Evolutionary conservation across 2,113 vertebrate genomes (phyloP), one percentile per base, ranked within the genome.

Genomic region (Falcunculus frontatus): DNA sequence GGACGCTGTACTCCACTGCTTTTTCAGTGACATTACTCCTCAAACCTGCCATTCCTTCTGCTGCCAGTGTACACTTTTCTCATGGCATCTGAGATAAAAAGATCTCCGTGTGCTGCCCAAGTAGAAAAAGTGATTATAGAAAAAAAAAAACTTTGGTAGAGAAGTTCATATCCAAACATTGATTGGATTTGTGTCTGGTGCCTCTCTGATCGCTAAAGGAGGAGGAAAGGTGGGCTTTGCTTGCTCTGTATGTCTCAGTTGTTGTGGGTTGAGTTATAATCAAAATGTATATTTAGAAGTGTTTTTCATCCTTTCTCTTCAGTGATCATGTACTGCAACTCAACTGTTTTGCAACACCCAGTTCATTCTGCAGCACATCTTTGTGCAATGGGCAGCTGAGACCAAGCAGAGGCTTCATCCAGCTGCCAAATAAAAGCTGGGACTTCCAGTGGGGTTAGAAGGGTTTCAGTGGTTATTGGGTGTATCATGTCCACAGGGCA

Each of bases 351-450:
- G 27, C 39, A 29, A 10, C 44, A 22, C 35, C 13, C 17, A 4
- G 2, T 13, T 25, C 18, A 3, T 75, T 52, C 63, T 44, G 11
- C 17, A 32, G 56, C 22, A n/a, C 19, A 19, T 10, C 16, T 47
- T 4, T 17, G 35, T 27, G 4, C 20, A 37, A 3, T 1, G 0
- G 10, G 37, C 14, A 23, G 49, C 67, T 1, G 5, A 79, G 42
- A 41, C 12, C 35, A 16, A 79, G 62, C 67, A 68, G 79, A 2
- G 16, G 49, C 41, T 90, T 53, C 27, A 10, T 32, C 13, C 17
- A 35, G 30, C 75, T 68, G 35, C 41, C 62, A 29, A 0, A 35
- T 39, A 53, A 78, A 72, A 23, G 5, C 56, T 53, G 77, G 41
- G 9, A 3, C 42, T 75, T 67, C 1, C 18, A 33, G 1, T 4